Evolutionary conservation across 2,888 invertebrate species (phyloP).

Genomic region (Melanophora roralis): DNA sequence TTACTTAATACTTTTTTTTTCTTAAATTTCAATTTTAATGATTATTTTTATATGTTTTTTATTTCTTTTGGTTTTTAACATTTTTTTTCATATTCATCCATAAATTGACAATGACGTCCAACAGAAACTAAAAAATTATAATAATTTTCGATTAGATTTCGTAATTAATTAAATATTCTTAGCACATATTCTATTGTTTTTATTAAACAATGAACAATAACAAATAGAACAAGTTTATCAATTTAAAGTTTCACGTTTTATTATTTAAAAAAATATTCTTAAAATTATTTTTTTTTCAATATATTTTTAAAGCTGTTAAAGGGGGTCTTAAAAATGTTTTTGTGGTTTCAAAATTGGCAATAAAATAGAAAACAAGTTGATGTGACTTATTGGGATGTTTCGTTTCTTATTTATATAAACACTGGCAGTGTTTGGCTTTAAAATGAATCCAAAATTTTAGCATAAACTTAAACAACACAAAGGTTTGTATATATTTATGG

Average conservation of each 20-base stretch:
- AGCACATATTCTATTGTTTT: background rate
- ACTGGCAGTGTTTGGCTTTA: no score
- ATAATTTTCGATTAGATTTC: background rate
- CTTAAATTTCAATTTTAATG: conserved; percentile 12
- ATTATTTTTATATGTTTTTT: background rate
- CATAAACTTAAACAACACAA: no score
- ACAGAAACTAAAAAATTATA: background rate
- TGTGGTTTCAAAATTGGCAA: no score
- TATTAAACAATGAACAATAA: background rate
- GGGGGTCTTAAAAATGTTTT: no score
- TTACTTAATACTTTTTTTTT: background rate
- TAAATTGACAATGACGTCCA: background rate
- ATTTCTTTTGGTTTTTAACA: background rate
- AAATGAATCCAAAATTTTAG: no score
- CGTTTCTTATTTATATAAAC: no score
- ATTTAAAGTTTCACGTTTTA: no score
- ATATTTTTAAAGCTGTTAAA: no score
- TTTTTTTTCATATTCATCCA: background rate
- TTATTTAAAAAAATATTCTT: background rate
- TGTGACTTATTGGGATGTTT: no score
- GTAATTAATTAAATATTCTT: background rate
- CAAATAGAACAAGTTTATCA: background rate
- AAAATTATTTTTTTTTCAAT: no score
- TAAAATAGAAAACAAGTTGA: no score
- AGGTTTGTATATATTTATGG: no score